These are phyloP conservation scores for Coregonus ussuriensis DNA, from an alignment of 2,797 vertebrate genomes.

Conservation along the genomic window DNA sequence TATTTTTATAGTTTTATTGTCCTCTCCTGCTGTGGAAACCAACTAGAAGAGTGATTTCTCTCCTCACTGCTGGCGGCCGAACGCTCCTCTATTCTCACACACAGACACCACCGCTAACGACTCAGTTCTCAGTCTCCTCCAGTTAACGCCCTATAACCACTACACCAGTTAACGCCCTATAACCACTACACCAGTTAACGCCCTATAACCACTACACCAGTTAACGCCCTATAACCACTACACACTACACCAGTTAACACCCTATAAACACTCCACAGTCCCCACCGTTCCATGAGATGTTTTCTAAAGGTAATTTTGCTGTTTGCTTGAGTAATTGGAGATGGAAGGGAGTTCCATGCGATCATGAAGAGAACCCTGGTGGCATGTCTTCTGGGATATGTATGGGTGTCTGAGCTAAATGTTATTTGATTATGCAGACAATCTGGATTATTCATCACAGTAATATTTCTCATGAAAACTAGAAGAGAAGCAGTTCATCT, in stretches of 20 bases:
- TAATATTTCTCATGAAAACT: too few species aligned
- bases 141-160: constrained; percentile 25
- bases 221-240: constrained; percentile 23
- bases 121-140: background rate
- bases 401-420: too few species aligned
- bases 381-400: too few species aligned
- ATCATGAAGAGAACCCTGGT: too few species aligned
- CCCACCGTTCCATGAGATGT: too few species aligned
- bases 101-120: constrained; percentile 1
- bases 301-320: too few species aligned
- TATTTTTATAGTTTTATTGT: background rate
- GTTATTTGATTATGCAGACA: too few species aligned
- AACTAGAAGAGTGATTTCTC: background rate
- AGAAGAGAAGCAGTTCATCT: too few species aligned
- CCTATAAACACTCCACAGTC: constrained; percentile 1
- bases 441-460: too few species aligned
- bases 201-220: background rate
- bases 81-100: background rate
- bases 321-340: too few species aligned
- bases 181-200: constrained; percentile 2
- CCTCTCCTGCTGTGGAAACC: background rate
- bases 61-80: background rate
- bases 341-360: too few species aligned
- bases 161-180: background rate
- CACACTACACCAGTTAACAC: constrained; percentile 8